phyloP scores from a whole-genome alignment of 2,888 invertebrate genomes.

The Lepidonotus clava region DNA sequence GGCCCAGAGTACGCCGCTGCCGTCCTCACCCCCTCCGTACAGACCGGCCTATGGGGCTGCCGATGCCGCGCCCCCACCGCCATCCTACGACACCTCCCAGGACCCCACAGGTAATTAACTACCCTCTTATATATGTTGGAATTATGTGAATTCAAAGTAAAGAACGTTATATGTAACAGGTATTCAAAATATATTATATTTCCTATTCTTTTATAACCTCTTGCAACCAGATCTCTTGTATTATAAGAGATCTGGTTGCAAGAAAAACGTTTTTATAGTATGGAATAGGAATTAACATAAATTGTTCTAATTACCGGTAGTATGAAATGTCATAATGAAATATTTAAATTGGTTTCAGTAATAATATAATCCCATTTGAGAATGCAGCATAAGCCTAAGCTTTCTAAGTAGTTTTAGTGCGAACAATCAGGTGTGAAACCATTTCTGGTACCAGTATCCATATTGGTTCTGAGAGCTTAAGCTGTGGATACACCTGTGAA shows the following conservation, averaged over 20 bases:
- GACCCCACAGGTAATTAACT: constrained; percentile 41
- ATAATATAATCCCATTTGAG: too few relatives aligned
- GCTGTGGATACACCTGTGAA: too few relatives aligned
- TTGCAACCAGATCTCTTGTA: too few relatives aligned
- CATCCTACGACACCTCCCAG: neutral
- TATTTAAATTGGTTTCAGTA: too few relatives aligned
- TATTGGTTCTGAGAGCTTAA: too few relatives aligned
- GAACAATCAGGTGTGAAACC: too few relatives aligned
- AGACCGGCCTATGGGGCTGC: constrained; percentile 43
- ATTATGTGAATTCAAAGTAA: neutral
- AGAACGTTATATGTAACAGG: neutral
- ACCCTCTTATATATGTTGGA: neutral
- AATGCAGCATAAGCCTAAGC: too few relatives aligned
- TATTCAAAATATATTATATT: neutral
- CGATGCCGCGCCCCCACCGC: constrained; percentile 23
- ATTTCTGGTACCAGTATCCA: too few relatives aligned
- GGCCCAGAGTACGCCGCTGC: neutral
- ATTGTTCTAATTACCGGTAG: too few relatives aligned
- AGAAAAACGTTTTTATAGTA: neutral
- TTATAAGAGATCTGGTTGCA: neutral
- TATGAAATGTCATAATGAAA: too few relatives aligned
- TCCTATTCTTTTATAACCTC: too few relatives aligned
- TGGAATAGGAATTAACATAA: neutral
- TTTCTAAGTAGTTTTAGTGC: too few relatives aligned
- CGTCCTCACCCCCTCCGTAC: constrained; percentile 56